Percentiles rank a stretch among this genome's conserved stretches.
Evolutionary conservation across 2,797 vertebrate genomes (phyloP).

Genomic region (Pteropus rufus): DNA sequence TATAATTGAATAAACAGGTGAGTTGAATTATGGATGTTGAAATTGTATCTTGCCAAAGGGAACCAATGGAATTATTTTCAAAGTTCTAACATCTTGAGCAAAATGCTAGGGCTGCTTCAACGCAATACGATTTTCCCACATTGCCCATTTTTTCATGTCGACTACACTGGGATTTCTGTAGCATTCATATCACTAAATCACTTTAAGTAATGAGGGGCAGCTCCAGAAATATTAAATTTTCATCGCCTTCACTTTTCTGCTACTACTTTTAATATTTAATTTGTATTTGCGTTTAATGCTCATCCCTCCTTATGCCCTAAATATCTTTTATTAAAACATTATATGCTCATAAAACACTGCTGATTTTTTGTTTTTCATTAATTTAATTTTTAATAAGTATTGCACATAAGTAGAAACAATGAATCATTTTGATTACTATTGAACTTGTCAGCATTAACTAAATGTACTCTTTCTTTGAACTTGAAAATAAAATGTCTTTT

Average conservation of each 20-base stretch:
- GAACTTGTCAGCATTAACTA: neutral
- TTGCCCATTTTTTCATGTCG: neutral
- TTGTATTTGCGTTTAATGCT: neutral
- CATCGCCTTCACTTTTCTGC: neutral
- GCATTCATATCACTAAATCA: neutral
- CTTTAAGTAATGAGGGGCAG: neutral
- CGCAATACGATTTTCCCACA: neutral
- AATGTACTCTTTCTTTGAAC: neutral
- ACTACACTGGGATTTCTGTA: accelerated
- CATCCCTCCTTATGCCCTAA: neutral
- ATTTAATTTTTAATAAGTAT: slow-evolving; percentile 18
- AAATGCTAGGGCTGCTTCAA: neutral
- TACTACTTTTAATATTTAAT: slow-evolving; percentile 24
- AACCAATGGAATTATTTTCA: neutral
- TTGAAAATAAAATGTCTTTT: neutral
- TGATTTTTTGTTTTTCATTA: neutral
- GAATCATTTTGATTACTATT: neutral
- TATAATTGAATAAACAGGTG: neutral
- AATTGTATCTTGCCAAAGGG: neutral
- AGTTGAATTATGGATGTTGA: neutral
- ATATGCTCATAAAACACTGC: neutral
- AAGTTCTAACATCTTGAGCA: neutral
- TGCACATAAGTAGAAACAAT: neutral
- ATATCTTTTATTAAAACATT: neutral
- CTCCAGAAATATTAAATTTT: neutral